Evolutionary conservation across 1,140 invertebrate species (phyloP).

Genomic region (Caenorhabditis tropicalis): DNA sequence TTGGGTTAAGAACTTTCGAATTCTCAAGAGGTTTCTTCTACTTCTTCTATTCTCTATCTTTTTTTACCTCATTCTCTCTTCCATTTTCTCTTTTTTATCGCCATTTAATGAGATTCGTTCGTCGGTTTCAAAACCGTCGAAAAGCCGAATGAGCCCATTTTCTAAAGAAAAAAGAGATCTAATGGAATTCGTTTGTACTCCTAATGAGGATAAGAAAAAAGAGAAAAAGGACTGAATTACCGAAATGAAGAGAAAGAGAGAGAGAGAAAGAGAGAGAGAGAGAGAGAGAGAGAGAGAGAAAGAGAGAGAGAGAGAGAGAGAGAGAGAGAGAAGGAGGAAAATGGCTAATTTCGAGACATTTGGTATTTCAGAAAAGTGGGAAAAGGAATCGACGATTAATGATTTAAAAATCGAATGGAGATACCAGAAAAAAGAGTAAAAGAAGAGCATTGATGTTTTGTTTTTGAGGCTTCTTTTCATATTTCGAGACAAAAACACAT

Average conservation of each 20-base stretch:
- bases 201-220: background rate
- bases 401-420: background rate
- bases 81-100: background rate
- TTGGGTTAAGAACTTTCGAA: too few relatives aligned
- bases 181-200: conserved; percentile 1
- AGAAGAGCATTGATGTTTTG: background rate
- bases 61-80: background rate
- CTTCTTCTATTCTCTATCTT: background rate
- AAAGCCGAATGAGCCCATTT: background rate
- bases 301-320: background rate
- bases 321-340: background rate
- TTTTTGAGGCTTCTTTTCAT: background rate
- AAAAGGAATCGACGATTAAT: background rate
- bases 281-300: too few relatives aligned
- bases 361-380: background rate
- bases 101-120: conserved; percentile 12
- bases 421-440: too few relatives aligned
- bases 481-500: background rate
- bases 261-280: background rate
- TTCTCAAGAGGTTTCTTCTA: background rate
- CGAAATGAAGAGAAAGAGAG: background rate
- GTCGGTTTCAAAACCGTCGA: background rate
- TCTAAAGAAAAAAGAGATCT: background rate
- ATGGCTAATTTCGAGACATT: background rate
- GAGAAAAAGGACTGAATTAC: background rate